Evolutionary conservation across 53 echinoderm and acorn worm species (phyloP), one percentile per base, ranked within the genome.

Genomic region (Paracentrotus lividus): DNA sequence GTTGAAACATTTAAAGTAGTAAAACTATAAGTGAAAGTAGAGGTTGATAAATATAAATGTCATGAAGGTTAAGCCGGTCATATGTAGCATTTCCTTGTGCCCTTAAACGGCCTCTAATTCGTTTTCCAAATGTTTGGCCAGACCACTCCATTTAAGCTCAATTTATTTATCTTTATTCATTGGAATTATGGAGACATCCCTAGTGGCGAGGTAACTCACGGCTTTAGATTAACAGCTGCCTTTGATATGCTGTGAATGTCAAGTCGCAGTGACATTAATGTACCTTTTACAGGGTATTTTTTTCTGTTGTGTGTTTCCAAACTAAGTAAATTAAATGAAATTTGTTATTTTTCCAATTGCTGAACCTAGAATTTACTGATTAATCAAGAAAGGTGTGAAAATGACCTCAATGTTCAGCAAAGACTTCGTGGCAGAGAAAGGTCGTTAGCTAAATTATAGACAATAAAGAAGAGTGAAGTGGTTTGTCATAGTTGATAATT

Each of bases 121-220:
- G 81, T 81, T 81, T 81, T 81, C 2, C 81, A 81, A 81, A 81
- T 81, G 47, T 81, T 81, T 81, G 5, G 81, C 47, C 81, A 81
- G 81, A 81, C 81, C 81, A 47, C 81, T 81, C 13, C 47, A 81
- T 81, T 81, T 81, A 47, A 81, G 81, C 44, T 81, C 49, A 81
- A 81, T 81, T 44, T 81, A 47, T 47, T 81, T 81, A 9, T 81
- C 47, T 81, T 81, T 81, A 81, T 81, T 81, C 81, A 47, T 81
- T 81, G 44, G 81, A 81, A 81, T 81, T 81, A 45, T 5, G 26
- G 24, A 81, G 81, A 81, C 45, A 81, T 45, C 42, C 45, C 81
- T 26, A 32, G 26, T 47, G 81, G 81, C 45, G 16, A 24, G 16
- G 1, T 44, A 47, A 43, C 45, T 47, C 40, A 81, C 14, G 81